Percentiles rank a stretch among this genome's conserved stretches.
Conservation (phyloP, 2,888 invertebrate genomes). For the Pelosia muscerda region DNA sequence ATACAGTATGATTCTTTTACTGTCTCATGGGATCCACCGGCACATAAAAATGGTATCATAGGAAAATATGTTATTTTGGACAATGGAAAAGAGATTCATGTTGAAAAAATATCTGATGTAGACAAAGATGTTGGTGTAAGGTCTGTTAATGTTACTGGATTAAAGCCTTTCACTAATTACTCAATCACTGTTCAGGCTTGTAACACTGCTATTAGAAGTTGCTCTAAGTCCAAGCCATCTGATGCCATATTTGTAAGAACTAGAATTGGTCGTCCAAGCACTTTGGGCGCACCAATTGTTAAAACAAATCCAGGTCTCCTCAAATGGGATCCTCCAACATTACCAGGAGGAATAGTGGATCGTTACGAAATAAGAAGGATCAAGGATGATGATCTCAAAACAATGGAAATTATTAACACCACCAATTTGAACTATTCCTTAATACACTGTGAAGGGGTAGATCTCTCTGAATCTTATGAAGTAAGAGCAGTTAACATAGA, state of each 20-base stretch:
- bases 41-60: constrained; percentile 90
- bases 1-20: constrained; percentile 88
- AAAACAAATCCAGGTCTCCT: constrained; percentile 67
- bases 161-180: constrained; percentile 89
- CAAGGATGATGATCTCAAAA: constrained; percentile 63
- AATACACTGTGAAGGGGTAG: constrained; percentile 70
- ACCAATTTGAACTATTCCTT: constrained; percentile 60
- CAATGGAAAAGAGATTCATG: constrained; percentile 68
- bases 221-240: constrained; percentile 85
- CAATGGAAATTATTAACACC: constrained; percentile 64
- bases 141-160: constrained; percentile 63
- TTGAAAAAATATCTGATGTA: constrained; percentile 62
- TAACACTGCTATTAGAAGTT: constrained; percentile 86
- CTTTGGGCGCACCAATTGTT: constrained; percentile 66
- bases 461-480: constrained; percentile 71
- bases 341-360: constrained; percentile 85
- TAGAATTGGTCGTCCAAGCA: constrained; percentile 87
- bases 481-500: constrained; percentile 79
- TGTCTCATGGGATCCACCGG: constrained; percentile 90
- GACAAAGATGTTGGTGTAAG: constrained; percentile 61
- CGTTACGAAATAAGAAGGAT: constrained; percentile 85
- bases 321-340: constrained; percentile 83
- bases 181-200: constrained; percentile 90
- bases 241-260: constrained; percentile 85
- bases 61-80: constrained; percentile 88